Conservation (phyloP, 2,113 vertebrate species). For the Coturnix japonica region DNA sequence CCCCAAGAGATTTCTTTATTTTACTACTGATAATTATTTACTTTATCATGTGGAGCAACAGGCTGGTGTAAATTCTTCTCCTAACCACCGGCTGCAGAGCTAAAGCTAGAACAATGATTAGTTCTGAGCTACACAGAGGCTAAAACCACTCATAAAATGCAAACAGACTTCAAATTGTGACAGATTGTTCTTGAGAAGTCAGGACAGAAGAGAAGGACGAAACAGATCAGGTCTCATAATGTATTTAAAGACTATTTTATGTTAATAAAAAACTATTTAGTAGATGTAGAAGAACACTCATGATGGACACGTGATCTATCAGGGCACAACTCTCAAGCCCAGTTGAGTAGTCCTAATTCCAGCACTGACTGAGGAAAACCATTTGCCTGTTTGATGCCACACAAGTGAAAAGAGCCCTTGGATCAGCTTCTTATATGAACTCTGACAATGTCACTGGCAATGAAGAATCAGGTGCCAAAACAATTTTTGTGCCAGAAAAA, state of each 20-base stretch:
- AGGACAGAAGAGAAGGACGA: constrained; percentile 10
- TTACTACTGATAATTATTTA: constrained; percentile 56
- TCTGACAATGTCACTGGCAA: neutral
- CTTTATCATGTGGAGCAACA: constrained; percentile 20
- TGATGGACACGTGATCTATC: neutral
- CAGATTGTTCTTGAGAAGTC: constrained; percentile 12
- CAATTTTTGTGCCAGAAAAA: neutral
- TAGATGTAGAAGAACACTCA: constrained; percentile 24
- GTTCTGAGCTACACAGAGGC: constrained; percentile 20
- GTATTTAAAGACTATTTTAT: constrained; percentile 29
- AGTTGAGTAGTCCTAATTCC: neutral
- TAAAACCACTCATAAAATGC: constrained; percentile 60
- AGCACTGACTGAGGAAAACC: neutral
- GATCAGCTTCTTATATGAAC: neutral
- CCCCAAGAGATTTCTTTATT: constrained; percentile 5
- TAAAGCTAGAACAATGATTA: constrained; percentile 42
- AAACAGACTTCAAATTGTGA: constrained; percentile 28
- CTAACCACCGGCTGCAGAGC: constrained; percentile 18
- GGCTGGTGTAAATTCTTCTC: neutral
- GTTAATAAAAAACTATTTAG: constrained; percentile 54
- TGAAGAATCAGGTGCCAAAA: neutral
- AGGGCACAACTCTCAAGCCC: neutral
- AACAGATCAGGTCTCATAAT: constrained; percentile 11
- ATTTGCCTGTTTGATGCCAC: neutral
- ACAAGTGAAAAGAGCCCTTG: neutral